phyloP scores from a whole-genome alignment of 2,888 invertebrate species.

The Drosophila prolongata region DNA sequence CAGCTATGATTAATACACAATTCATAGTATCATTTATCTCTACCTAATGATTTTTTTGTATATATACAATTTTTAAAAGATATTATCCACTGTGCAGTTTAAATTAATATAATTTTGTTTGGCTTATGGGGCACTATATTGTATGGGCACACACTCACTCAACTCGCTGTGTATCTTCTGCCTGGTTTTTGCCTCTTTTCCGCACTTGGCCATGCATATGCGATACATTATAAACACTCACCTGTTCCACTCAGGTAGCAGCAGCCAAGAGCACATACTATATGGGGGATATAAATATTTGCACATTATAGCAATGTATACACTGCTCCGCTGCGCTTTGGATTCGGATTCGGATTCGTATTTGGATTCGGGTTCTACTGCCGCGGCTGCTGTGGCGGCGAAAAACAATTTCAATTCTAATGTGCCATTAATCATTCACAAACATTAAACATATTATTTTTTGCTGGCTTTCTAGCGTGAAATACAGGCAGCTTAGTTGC shows the following conservation, averaged over 20 bases:
- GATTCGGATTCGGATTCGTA: slow-evolving; percentile 30
- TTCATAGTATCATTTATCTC: too few relatives aligned
- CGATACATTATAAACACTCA: slow-evolving; percentile 71
- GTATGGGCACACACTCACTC: slow-evolving; percentile 12
- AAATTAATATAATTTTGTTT: slow-evolving; percentile 10
- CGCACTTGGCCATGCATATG: slow-evolving; percentile 70
- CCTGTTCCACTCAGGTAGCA: slow-evolving; percentile 65
- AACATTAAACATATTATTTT: slow-evolving; percentile 72
- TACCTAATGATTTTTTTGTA: too few relatives aligned
- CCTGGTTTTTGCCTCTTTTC: slow-evolving; percentile 49
- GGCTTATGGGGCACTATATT: slow-evolving; percentile 18
- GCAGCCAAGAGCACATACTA: slow-evolving; percentile 37
- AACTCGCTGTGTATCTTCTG: slow-evolving; percentile 21
- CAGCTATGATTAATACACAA: too few relatives aligned
- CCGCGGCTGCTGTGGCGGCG: slow-evolving; percentile 21
- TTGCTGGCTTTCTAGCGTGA: slow-evolving; percentile 69
- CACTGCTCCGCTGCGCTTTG: slow-evolving; percentile 44
- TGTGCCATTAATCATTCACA: slow-evolving; percentile 78
- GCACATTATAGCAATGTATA: slow-evolving; percentile 68
- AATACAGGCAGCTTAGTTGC: slow-evolving; percentile 76
- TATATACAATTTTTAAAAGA: too few relatives aligned
- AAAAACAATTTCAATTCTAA: slow-evolving; percentile 79
- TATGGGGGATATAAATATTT: slow-evolving; percentile 69
- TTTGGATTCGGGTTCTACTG: slow-evolving; percentile 17
- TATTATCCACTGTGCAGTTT: not conserved